Evolutionary conservation across 2,113 vertebrate genomes (phyloP).

Genomic region (Nycticebus coucang): DNA sequence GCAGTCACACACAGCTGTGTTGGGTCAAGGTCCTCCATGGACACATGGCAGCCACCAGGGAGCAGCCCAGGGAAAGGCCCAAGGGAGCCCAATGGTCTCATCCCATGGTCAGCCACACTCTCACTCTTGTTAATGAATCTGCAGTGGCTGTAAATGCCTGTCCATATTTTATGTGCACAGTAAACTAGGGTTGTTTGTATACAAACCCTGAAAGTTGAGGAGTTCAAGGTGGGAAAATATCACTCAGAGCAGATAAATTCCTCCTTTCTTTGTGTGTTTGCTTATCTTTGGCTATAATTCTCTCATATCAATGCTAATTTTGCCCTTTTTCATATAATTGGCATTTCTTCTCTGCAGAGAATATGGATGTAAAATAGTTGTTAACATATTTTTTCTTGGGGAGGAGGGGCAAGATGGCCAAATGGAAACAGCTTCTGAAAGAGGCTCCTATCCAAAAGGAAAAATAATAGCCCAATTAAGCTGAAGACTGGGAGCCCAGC

Average conservation of each 20-base stretch:
- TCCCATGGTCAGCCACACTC: not conserved
- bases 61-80: too few relatives aligned
- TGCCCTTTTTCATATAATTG: slow-evolving; percentile 33
- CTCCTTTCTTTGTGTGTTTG: slow-evolving; percentile 43
- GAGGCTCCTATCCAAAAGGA: too few relatives aligned
- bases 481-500: too few relatives aligned
- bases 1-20: too few relatives aligned
- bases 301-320: slow-evolving; percentile 67
- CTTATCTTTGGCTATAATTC: not conserved
- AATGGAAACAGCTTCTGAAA: too few relatives aligned
- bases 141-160: not conserved
- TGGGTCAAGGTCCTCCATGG: too few relatives aligned
- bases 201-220: slow-evolving; percentile 17
- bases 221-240: slow-evolving; percentile 20
- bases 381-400: not conserved
- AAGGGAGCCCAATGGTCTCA: too few relatives aligned
- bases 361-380: slow-evolving; percentile 20
- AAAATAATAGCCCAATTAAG: too few relatives aligned
- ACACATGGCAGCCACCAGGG: too few relatives aligned
- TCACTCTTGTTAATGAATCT: not conserved
- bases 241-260: slow-evolving; percentile 36
- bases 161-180: not conserved
- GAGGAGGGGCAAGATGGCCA: too few relatives aligned
- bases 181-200: slow-evolving; percentile 24
- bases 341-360: slow-evolving; percentile 59